phyloP scores from a whole-genome alignment of 2,113 vertebrate species.

The Ciconia stormi region DNA sequence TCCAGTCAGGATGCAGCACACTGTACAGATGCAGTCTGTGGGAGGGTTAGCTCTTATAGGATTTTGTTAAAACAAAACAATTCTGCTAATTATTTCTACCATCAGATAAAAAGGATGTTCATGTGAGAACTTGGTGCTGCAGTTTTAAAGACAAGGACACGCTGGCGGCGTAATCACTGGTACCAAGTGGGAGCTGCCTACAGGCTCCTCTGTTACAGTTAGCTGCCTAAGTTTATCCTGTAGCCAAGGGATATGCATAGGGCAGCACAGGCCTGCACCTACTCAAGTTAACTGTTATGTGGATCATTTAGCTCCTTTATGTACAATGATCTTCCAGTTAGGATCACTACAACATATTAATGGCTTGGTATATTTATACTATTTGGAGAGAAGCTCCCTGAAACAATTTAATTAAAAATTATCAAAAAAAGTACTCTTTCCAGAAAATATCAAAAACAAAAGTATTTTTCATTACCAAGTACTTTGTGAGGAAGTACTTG shows the following conservation, averaged over 20 bases:
- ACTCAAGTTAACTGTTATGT: neutral
- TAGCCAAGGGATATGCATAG: neutral
- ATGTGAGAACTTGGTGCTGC: neutral
- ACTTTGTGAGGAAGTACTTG: neutral
- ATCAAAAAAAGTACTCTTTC: neutral
- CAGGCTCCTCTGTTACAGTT: neutral
- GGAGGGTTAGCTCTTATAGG: neutral
- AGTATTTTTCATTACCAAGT: neutral
- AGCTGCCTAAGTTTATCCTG: neutral
- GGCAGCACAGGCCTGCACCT: neutral
- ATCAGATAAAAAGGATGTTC: neutral
- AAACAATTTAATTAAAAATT: neutral
- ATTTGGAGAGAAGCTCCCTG: neutral
- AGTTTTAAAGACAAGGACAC: neutral
- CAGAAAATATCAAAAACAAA: neutral
- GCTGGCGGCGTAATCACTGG: neutral
- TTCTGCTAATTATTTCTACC: neutral
- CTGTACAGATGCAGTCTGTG: neutral
- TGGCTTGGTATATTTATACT: neutral
- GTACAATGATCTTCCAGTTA: neutral
- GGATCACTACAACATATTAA: neutral
- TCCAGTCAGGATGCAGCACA: neutral
- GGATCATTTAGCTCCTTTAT: neutral
- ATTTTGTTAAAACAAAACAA: neutral
- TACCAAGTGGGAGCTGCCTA: neutral